Conservation (phyloP, 2,113 vertebrate genomes). For the Oreochromis spilurus region DNA sequence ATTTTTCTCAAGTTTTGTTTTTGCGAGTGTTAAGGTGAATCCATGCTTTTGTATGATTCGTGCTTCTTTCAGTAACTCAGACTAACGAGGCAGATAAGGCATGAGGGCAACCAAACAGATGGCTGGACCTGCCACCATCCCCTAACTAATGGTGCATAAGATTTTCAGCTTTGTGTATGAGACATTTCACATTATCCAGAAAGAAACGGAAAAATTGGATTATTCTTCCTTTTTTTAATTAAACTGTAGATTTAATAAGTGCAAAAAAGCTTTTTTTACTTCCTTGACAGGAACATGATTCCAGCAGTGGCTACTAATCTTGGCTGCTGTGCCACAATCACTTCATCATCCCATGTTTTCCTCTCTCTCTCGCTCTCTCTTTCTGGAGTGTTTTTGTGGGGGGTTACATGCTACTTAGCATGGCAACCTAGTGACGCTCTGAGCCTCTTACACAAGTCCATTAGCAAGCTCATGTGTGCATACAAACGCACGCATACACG, state of each 20-base stretch:
- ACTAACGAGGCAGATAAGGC: neutral
- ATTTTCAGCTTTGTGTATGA: neutral
- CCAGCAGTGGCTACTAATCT: neutral
- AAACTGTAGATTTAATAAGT: neutral
- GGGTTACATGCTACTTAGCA: neutral
- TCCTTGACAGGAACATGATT: neutral
- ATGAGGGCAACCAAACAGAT: neutral
- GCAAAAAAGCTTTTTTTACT: neutral
- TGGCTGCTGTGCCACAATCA: neutral
- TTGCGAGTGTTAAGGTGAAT: neutral
- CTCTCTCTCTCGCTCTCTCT: neutral
- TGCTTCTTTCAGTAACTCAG: neutral
- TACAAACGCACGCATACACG: neutral
- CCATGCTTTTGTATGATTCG: neutral
- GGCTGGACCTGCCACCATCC: neutral
- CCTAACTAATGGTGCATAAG: neutral
- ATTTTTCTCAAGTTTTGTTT: neutral
- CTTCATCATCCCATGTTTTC: neutral
- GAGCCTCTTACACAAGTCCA: slow-evolving; percentile 56
- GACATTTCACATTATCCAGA: neutral
- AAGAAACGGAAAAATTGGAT: neutral
- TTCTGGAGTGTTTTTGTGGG: neutral
- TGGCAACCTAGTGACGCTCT: slow-evolving; percentile 1
- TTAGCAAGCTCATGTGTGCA: neutral
- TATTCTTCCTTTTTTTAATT: neutral